These are phyloP conservation scores for Patiria pectinifera DNA, from an alignment of 53 echinoderm and acorn worm genomes.

Conservation along the genomic window DNA sequence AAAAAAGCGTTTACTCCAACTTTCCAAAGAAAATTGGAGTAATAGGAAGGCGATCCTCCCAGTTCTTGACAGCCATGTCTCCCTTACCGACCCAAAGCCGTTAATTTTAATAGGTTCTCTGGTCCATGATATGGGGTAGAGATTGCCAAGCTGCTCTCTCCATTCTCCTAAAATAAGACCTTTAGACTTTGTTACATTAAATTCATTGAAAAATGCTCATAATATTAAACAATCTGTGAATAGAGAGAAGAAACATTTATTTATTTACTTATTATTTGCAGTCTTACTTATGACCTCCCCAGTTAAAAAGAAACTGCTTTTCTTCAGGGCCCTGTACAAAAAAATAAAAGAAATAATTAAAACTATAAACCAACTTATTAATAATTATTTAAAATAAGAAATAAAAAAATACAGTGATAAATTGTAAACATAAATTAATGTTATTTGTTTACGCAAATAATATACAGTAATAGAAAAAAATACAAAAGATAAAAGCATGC, in stretches of 20 bases:
- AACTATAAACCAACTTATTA: too few relatives aligned
- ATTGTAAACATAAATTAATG: too few relatives aligned
- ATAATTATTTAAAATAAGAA: too few relatives aligned
- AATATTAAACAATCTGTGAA: background rate
- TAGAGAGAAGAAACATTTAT: background rate
- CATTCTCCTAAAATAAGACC: slow-evolving; percentile 30
- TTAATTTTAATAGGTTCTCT: slow-evolving; percentile 35
- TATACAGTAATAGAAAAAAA: too few relatives aligned
- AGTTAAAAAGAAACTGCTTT: too few relatives aligned
- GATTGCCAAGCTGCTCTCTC: background rate
- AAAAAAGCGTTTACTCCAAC: background rate
- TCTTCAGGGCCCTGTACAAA: too few relatives aligned
- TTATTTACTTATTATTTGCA: too few relatives aligned
- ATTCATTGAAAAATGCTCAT: background rate
- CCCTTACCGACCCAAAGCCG: slow-evolving; percentile 5
- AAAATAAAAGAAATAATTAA: too few relatives aligned
- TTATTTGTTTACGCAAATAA: too few relatives aligned
- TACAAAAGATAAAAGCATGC: too few relatives aligned
- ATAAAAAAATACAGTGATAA: too few relatives aligned
- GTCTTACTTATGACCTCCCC: too few relatives aligned
- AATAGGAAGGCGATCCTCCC: slow-evolving; percentile 25
- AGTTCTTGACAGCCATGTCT: background rate
- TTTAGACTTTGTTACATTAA: slow-evolving; percentile 23
- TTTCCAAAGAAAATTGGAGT: background rate
- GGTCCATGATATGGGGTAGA: background rate